phyloP scores from a whole-genome alignment of 2,113 vertebrate genomes.

The Hydrolagus affinis region DNA sequence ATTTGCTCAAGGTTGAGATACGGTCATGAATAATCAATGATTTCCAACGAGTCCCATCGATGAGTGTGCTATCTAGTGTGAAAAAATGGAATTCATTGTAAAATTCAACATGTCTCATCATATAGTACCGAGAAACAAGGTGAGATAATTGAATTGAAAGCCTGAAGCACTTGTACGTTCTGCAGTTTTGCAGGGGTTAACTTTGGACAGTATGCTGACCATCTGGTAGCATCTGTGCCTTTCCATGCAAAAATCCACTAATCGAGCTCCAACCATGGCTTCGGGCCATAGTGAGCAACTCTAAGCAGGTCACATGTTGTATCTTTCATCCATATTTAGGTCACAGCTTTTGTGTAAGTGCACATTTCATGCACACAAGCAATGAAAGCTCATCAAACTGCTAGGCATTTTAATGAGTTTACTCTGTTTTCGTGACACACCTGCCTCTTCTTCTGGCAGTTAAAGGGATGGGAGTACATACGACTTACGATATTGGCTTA shows the following conservation, averaged over 20 bases:
- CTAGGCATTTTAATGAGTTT: background rate
- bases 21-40: slow-evolving; percentile 17
- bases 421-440: background rate
- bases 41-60: background rate
- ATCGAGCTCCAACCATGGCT: slow-evolving; percentile 75
- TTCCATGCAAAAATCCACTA: slow-evolving; percentile 59
- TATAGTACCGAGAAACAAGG: background rate
- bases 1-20: background rate
- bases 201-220: slow-evolving; percentile 93
- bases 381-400: slow-evolving; percentile 43
- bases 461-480: background rate
- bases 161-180: slow-evolving; percentile 83
- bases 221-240: slow-evolving; percentile 90
- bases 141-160: slow-evolving; percentile 72
- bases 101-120: background rate
- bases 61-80: background rate
- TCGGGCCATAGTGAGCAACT: slow-evolving; percentile 64
- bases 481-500: too few relatives aligned
- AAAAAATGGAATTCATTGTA: background rate
- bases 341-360: slow-evolving; percentile 73
- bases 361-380: slow-evolving; percentile 68
- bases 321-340: slow-evolving; percentile 98
- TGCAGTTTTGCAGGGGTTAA: slow-evolving; percentile 86
- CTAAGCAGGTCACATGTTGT: slow-evolving; percentile 93
- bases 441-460: background rate